Base-by-base conservation (phyloP, 2,113 vertebrate genomes). In the Chascanopsetta lugubris region DNA sequence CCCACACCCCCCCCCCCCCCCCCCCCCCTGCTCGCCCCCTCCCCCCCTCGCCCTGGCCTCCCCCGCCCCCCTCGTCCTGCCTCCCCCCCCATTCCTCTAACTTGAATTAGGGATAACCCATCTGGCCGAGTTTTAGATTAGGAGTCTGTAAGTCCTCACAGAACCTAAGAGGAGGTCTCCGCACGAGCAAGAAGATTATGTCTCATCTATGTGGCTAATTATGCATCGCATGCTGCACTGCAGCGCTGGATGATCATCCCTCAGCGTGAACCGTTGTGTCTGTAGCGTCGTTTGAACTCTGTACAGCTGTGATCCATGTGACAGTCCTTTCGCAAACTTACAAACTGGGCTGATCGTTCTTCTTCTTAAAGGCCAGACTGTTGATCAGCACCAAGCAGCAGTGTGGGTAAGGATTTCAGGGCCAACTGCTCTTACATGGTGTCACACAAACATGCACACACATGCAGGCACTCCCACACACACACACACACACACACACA, bases 51-150 rank as follows among this genome's bases (percentile, higher is more conserved):
- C 32, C 32, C 61, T 47, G n/a, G 54, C 61, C n/a, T 54, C 27
- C 27, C 49, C 30, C 48, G 40, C 53, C 24, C 53, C 59, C 36
- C 72, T 29, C 60, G 67, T 60, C 72, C 56, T 57, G n/a, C n/a
- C n/a, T n/a, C 47, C 53, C 24, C 53, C 59, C 36, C 72, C 32
- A 62, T 69, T 60, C 72, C 56, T 57, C 24, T 63, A 45, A 68
- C 56, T 68, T 53, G 68, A 79, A 67, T 72, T 56, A 77, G 75
- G 69, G 48, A 77, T 75, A 48, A 61, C 74, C 83, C 71, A 70
- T 87, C 78, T 87, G 80, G 69, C 55, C 51, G 34, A 42, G 59
- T 68, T 56, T 69, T 73, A 81, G 90, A 87, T 87, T 85, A 85
- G 66, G 69, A 43, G 53, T 67, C 75, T 71, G 53, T 57, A 29